These are phyloP conservation scores for Oreohelix idahoensis DNA, from an alignment of 1,140 invertebrate genomes.

Conservation along the genomic window DNA sequence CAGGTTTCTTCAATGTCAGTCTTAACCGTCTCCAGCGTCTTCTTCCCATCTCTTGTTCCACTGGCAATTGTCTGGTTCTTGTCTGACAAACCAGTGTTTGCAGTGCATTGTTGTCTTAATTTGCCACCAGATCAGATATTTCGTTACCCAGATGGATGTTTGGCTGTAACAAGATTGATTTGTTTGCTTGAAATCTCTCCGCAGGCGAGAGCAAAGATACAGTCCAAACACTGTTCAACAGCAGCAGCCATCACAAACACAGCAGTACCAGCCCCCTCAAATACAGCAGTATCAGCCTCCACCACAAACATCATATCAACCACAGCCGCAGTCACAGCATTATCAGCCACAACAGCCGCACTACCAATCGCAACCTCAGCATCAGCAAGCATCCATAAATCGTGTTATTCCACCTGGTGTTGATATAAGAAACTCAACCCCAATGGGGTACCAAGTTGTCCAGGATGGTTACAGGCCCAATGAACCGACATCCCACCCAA, in stretches of 20 bases:
- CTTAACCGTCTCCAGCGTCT: no score
- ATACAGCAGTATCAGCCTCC: background rate
- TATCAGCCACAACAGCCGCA: background rate
- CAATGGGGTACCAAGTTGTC: constrained; percentile 16
- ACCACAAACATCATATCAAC: background rate
- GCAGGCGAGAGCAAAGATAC: background rate
- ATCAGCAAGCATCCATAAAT: constrained; percentile 26
- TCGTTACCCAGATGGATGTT: no score
- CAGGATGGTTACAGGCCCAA: constrained; percentile 13
- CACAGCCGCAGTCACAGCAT: constrained; percentile 31
- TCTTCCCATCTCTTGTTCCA: no score
- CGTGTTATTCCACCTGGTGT: constrained; percentile 28
- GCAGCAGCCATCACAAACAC: background rate
- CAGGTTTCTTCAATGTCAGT: no score
- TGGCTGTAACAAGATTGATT: no score
- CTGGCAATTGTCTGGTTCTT: no score
- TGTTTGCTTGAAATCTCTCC: background rate
- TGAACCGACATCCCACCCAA: constrained; percentile 43
- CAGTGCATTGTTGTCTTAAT: no score
- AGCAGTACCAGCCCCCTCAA: background rate
- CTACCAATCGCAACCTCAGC: constrained; percentile 32
- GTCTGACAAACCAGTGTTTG: no score
- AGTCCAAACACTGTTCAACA: background rate
- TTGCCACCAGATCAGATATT: no score
- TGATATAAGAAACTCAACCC: background rate